A percentile compares a stretch with the other conserved stretches of the same genome.
These are phyloP conservation scores for Erebia aethiops DNA, from an alignment of 2,888 invertebrate genomes.

Conservation along the genomic window DNA sequence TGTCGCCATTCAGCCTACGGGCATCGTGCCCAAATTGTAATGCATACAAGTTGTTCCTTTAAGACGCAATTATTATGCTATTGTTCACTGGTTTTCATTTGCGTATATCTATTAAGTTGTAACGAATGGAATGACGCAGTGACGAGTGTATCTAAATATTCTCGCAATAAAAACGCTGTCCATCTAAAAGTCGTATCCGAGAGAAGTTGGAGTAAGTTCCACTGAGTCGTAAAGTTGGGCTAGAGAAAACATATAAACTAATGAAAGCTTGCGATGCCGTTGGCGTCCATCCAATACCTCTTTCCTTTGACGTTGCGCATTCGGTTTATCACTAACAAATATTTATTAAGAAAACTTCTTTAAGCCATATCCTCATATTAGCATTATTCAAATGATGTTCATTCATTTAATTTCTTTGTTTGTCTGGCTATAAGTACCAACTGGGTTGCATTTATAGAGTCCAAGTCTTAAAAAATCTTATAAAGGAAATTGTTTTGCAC, in stretches of 20 bases:
- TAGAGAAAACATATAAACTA: conserved; percentile 57
- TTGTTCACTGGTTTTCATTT: conserved; percentile 27
- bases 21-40: conserved; percentile 50
- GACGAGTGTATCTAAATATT: conserved; percentile 23
- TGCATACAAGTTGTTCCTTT: conserved; percentile 14
- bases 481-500: neutral
- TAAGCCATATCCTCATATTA: neutral
- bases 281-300: conserved; percentile 63
- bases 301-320: conserved; percentile 42
- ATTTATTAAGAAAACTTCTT: conserved; percentile 25
- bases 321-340: conserved; percentile 24
- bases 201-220: conserved; percentile 64
- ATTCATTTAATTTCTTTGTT: neutral
- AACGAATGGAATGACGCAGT: conserved; percentile 10
- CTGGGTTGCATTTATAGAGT: neutral
- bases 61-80: conserved; percentile 18
- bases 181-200: conserved; percentile 45
- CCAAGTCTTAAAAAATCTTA: neutral
- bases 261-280: conserved; percentile 55
- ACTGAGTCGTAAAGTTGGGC: conserved; percentile 65
- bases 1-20: conserved; percentile 48
- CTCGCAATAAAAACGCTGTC: conserved; percentile 47
- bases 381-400: neutral
- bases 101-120: conserved; percentile 15
- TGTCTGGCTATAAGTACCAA: neutral